A percentile compares a stretch with the other conserved stretches of the same genome.
These are phyloP conservation scores for Drosophila obscura DNA, from an alignment of 1,140 invertebrate species.

Conservation along the genomic window DNA sequence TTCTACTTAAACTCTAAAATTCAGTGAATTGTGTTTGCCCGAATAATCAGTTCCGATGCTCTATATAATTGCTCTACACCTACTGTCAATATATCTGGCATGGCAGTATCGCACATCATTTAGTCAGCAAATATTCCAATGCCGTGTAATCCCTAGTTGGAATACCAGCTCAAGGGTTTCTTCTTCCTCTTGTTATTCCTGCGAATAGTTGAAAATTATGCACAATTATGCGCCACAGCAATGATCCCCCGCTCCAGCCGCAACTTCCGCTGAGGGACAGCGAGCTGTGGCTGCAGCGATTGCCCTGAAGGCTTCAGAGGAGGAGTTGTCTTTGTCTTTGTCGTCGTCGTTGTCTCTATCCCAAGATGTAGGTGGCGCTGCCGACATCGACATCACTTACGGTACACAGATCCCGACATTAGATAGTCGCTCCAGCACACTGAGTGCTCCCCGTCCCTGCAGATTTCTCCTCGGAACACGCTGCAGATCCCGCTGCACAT, in stretches of 20 bases:
- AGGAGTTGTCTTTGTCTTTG: slow-evolving; percentile 20
- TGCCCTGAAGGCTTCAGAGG: slow-evolving; percentile 4
- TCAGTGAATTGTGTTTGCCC: no score
- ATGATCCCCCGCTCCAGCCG: slow-evolving; percentile 2
- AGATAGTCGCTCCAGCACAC: slow-evolving; percentile 50
- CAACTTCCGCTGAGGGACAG: slow-evolving; percentile 36
- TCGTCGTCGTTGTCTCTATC: slow-evolving; percentile 30
- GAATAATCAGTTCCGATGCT: no score
- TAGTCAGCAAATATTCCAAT: no score
- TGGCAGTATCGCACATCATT: no score
- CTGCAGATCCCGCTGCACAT: slow-evolving; percentile 16
- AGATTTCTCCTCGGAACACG: slow-evolving; percentile 22
- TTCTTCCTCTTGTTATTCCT: background rate
- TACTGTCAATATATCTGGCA: no score
- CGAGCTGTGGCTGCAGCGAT: slow-evolving; percentile 4
- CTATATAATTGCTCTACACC: no score
- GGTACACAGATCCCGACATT: slow-evolving; percentile 71
- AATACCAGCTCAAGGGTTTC: no score
- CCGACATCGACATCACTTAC: slow-evolving; percentile 74
- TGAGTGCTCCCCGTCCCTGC: slow-evolving; percentile 6
- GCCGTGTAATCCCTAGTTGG: no score
- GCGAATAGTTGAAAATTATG: slow-evolving; percentile 44
- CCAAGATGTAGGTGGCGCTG: slow-evolving; percentile 74
- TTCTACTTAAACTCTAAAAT: no score
- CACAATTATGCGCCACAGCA: slow-evolving; percentile 49